A percentile compares a stretch with the other conserved stretches of the same genome.
Conservation (phyloP, 2,113 vertebrate species). For the Malaclemys terrapin region DNA sequence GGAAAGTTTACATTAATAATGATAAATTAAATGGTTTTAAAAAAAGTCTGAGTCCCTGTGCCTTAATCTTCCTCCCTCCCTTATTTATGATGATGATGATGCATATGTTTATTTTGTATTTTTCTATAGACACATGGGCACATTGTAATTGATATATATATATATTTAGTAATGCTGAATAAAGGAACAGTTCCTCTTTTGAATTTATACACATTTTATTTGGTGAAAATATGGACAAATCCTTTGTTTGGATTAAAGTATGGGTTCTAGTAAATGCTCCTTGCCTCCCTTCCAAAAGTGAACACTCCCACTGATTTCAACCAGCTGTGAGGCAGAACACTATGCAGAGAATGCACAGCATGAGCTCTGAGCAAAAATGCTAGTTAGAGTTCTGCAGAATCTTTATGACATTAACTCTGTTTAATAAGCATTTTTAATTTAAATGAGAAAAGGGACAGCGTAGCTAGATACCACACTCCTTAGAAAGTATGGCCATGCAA, state of each 20-base stretch:
- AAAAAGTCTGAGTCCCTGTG: neutral
- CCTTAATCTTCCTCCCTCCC: neutral
- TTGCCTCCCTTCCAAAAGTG: neutral
- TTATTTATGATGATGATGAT: neutral
- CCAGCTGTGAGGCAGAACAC: neutral
- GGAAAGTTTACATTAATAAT: neutral
- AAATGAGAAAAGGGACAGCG: neutral
- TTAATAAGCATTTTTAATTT: neutral
- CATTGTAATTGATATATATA: neutral
- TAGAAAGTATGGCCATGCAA: neutral
- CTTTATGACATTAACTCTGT: neutral
- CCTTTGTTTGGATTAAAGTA: neutral
- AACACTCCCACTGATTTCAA: neutral
- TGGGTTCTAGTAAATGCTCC: slow-evolving; percentile 16
- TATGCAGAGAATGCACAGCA: neutral
- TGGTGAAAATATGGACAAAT: neutral
- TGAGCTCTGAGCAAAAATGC: neutral
- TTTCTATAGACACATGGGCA: neutral
- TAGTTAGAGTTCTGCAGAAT: neutral
- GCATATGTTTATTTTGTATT: neutral
- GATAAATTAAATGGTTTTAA: neutral
- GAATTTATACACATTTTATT: neutral
- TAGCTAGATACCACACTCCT: neutral
- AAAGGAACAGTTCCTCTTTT: neutral
- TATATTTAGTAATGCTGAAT: neutral